Percentiles rank a stretch among this genome's conserved stretches.
Conservation (phyloP, 2,797 vertebrate species). For the Mastacembelus armatus region DNA sequence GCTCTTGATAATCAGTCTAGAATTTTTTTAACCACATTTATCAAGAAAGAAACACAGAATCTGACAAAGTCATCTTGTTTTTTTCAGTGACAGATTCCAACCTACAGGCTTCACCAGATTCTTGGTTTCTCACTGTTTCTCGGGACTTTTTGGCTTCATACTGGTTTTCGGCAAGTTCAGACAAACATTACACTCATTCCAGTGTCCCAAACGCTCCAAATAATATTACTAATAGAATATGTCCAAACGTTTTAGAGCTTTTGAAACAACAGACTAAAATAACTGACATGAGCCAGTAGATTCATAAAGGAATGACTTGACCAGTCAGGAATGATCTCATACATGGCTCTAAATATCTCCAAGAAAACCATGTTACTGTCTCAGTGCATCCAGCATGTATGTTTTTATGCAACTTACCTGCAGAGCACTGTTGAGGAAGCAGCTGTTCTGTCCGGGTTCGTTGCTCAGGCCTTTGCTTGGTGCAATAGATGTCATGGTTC, state of each 20-base stretch:
- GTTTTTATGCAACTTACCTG: slow-evolving; percentile 84
- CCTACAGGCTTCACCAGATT: slow-evolving; percentile 3
- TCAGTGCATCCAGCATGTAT: slow-evolving; percentile 4
- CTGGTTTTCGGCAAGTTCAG: background rate
- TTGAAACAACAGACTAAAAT: background rate
- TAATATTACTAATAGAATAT: background rate
- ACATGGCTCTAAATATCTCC: background rate
- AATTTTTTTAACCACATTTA: background rate
- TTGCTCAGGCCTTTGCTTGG: slow-evolving; percentile 98
- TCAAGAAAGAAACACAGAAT: slow-evolving; percentile 10
- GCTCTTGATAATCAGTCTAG: background rate
- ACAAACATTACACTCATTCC: background rate
- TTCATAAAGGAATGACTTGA: slow-evolving; percentile 15
- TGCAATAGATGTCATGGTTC: slow-evolving; percentile 94
- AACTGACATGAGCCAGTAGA: background rate
- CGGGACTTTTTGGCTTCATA: background rate
- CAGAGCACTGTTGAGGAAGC: slow-evolving; percentile 96
- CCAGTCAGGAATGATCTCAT: no score
- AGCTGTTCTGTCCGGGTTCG: slow-evolving; percentile 98
- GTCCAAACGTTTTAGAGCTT: background rate
- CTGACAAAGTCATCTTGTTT: slow-evolving; percentile 3
- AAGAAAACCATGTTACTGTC: background rate
- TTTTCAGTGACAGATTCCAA: slow-evolving; percentile 1
- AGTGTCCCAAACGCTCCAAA: background rate
- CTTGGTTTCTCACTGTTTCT: background rate